These are phyloP conservation scores for Dolichopus griseipennis DNA, from an alignment of 2,888 invertebrate genomes.

Conservation along the genomic window DNA sequence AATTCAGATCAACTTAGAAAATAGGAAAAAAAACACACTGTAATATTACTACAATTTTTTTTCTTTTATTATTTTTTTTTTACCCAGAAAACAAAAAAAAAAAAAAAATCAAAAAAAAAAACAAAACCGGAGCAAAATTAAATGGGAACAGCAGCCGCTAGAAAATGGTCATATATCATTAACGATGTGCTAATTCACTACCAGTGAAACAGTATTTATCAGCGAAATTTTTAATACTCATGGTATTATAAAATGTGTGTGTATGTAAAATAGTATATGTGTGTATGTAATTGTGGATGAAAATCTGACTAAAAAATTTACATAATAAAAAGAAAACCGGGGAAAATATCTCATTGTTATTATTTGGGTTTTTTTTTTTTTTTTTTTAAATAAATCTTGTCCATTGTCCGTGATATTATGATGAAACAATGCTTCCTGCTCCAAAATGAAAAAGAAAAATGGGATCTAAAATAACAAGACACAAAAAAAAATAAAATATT, in stretches of 20 bases:
- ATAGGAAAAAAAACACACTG: too few relatives aligned
- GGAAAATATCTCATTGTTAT: too few relatives aligned
- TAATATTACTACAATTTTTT: background rate
- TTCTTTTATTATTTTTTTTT: background rate
- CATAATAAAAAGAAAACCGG: too few relatives aligned
- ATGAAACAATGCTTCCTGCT: background rate
- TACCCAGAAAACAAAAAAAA: background rate
- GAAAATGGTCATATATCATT: background rate
- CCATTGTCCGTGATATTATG: background rate
- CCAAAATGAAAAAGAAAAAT: background rate
- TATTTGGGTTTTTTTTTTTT: too few relatives aligned
- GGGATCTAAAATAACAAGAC: too few relatives aligned
- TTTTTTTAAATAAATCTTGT: background rate
- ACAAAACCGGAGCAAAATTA: background rate
- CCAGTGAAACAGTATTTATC: background rate
- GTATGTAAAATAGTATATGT: too few relatives aligned
- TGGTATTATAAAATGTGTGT: background rate
- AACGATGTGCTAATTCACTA: conserved; percentile 4
- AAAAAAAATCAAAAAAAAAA: background rate
- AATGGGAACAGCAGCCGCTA: background rate
- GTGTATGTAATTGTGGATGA: too few relatives aligned
- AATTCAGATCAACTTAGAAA: too few relatives aligned
- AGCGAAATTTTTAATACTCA: background rate
- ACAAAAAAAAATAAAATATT: background rate
- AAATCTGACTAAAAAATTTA: too few relatives aligned